These are phyloP conservation scores for Morone chrysops DNA, from an alignment of 2,113 vertebrate species.

Conservation along the genomic window DNA sequence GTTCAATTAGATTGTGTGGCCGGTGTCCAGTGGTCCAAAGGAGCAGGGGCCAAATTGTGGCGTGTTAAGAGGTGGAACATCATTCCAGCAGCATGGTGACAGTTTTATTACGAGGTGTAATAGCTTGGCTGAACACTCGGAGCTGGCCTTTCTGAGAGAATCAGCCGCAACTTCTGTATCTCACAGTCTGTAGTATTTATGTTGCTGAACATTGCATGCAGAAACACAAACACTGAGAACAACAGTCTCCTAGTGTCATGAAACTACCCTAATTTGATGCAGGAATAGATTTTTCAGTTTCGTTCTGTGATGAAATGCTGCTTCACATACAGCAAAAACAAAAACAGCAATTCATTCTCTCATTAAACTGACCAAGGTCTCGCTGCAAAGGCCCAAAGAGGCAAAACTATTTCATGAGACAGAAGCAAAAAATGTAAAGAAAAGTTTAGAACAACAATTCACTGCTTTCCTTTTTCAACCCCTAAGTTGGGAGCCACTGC, in stretches of 20 bases:
- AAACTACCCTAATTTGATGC: not conserved
- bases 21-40: conserved; percentile 45
- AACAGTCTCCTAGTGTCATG: not conserved
- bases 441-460: not conserved
- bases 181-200: not conserved
- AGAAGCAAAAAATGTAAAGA: not conserved
- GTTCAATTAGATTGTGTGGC: conserved; percentile 67
- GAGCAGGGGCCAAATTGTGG: conserved; percentile 53
- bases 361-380: not conserved
- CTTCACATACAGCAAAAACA: too few species aligned
- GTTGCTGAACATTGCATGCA: not conserved
- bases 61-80: conserved; percentile 62
- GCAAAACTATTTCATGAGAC: not conserved
- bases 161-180: not conserved
- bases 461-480: not conserved
- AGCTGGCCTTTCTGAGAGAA: conserved; percentile 33
- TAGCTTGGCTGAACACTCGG: conserved; percentile 56
- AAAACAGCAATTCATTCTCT: not conserved
- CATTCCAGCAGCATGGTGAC: conserved; percentile 59
- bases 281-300: not conserved
- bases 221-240: not conserved
- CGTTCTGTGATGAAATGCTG: too few species aligned
- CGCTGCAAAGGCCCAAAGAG: not conserved
- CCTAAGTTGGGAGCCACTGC: not conserved
- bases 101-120: conserved; percentile 70